Percentiles rank a stretch among this genome's conserved stretches.
Evolutionary conservation across 1,140 invertebrate genomes (phyloP).

Genomic region (Chironomus striatipennis): DNA sequence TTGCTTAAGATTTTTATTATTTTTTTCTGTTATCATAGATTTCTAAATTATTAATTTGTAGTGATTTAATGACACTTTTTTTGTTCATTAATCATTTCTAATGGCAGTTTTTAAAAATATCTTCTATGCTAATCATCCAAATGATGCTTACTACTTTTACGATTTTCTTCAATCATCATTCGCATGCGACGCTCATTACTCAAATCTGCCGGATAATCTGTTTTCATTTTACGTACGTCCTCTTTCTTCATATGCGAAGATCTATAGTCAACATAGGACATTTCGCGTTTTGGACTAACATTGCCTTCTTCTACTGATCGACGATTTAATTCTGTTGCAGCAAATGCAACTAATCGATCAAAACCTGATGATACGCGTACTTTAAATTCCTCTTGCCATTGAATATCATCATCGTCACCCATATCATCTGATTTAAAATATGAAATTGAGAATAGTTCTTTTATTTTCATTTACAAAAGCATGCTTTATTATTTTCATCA

Average conservation of each 20-base stretch:
- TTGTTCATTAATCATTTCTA: not conserved
- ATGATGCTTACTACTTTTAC: not conserved
- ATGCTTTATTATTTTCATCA: not conserved
- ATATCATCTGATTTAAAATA: slow-evolving; percentile 35
- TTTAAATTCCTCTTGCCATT: slow-evolving; percentile 57
- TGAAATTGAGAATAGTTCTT: not conserved
- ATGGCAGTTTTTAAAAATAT: not conserved
- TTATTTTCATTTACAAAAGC: not conserved
- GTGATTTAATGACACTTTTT: not conserved
- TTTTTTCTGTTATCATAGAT: not conserved
- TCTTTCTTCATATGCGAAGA: slow-evolving; percentile 14
- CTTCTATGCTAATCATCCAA: slow-evolving; percentile 11
- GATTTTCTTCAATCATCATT: slow-evolving; percentile 21
- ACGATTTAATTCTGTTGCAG: slow-evolving; percentile 70
- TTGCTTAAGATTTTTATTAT: not conserved
- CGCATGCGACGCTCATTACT: not conserved
- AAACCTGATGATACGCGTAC: slow-evolving; percentile 67
- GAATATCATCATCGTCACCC: slow-evolving; percentile 44
- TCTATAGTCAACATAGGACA: slow-evolving; percentile 18
- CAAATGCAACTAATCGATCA: slow-evolving; percentile 73
- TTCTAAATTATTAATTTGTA: not conserved
- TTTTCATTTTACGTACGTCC: not conserved
- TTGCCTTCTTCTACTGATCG: slow-evolving; percentile 59
- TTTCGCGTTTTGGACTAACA: slow-evolving; percentile 25
- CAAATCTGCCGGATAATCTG: slow-evolving; percentile 4